Percentiles rank a stretch among this genome's conserved stretches.
Evolutionary conservation across 1,140 invertebrate genomes (phyloP).

Genomic region (Pseudomyrmex pallidus): DNA sequence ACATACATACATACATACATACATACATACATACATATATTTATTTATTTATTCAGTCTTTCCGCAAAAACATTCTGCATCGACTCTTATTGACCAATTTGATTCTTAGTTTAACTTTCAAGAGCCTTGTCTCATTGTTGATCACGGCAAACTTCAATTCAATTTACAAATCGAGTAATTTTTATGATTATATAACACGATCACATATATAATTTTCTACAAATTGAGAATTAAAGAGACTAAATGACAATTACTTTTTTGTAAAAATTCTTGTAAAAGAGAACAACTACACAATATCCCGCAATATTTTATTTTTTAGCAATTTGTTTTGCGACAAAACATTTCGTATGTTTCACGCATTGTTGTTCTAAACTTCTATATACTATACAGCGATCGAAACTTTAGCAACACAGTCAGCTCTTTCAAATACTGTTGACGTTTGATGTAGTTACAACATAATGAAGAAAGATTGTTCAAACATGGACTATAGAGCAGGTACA

Average conservation of each 20-base stretch:
- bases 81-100: no score
- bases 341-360: slow-evolving; percentile 24
- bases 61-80: no score
- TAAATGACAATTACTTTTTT: no score
- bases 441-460: slow-evolving; percentile 39
- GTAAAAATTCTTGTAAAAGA: not conserved
- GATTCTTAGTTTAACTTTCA: no score
- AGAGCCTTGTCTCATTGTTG: no score
- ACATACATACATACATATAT: not conserved
- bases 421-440: slow-evolving; percentile 22
- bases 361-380: not conserved
- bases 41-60: no score
- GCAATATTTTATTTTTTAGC: not conserved
- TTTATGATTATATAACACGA: no score
- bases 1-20: not conserved
- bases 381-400: slow-evolving; percentile 9
- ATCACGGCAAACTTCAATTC: no score
- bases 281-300: not conserved
- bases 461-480: slow-evolving; percentile 34
- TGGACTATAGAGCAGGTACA: slow-evolving; percentile 24
- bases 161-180: no score
- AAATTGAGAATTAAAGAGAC: no score
- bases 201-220: no score
- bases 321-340: slow-evolving; percentile 14
- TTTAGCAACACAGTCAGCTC: slow-evolving; percentile 14